Evolutionary conservation across 2,888 invertebrate genomes (phyloP), one percentile per base, ranked within the genome.

Genomic region (Harpalus rufipes): DNA sequence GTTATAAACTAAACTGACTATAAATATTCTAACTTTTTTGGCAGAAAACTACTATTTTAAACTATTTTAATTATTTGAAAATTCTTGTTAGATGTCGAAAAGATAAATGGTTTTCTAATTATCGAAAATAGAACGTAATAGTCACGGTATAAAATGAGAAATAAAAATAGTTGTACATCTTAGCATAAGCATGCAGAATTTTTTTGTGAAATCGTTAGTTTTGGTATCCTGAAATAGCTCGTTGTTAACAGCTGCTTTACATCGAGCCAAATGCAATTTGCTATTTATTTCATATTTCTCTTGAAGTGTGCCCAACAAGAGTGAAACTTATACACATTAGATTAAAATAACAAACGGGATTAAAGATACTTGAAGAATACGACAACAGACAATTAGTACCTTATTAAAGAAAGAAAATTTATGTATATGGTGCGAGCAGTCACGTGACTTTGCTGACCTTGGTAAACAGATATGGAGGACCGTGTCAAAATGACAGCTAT

Each of bases 181-280:
- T 63, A 18, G 21, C 63, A 21, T 16, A 63, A 63, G 25, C 18
- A 21, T 25, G 63, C 25, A 63, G 63, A 63, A 63, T 63, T 81
- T 81, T 81, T 63, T 81, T 81, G 63, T 63, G 61, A 61, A 61
- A 81, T 61, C 61, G 80, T 44, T 18, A 58, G 56, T 58, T 58
- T 39, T 39, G 25, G 51, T 12, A 12, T 39, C 59, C 41, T 18
- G 16, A 81, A 81, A 81, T 81, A 81, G 80, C 59, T 18, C 41
- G 59, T 63, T 81, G 80, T 81, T 81, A 81, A 81, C 80, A 81
- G 80, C 80, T 81, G 80, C 63, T 63, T 16, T 41, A 81, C 25
- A 32, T 79, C 79, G 25, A 59, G 79, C 79, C 79, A 79, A 79
- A 79, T 58, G 59, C 56, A 79, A 79, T 79, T 79, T 79, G 79